These are phyloP conservation scores for Nycticorax nycticorax DNA, from an alignment of 2,113 vertebrate species.

Conservation along the genomic window DNA sequence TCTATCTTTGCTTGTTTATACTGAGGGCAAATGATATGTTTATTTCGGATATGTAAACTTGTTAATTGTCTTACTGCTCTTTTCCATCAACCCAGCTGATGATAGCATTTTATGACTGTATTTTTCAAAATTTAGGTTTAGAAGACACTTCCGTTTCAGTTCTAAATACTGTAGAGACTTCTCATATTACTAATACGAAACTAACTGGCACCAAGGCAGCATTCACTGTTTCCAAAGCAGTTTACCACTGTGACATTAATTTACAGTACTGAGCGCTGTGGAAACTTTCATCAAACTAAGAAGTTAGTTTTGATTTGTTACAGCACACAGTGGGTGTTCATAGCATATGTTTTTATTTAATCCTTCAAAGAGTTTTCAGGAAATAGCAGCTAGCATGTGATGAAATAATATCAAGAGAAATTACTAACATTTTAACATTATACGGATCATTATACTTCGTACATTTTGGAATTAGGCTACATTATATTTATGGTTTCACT, in stretches of 20 bases:
- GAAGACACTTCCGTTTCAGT: neutral
- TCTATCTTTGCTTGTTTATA: constrained; percentile 41
- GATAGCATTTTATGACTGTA: constrained; percentile 14
- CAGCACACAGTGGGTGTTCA: constrained; percentile 47
- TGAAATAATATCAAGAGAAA: constrained; percentile 47
- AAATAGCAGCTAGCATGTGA: constrained; percentile 53
- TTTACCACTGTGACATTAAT: constrained; percentile 24
- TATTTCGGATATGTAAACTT: constrained; percentile 38
- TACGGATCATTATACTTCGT: neutral
- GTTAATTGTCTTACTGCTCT: constrained; percentile 33
- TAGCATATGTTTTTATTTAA: constrained; percentile 52
- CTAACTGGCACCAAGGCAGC: neutral
- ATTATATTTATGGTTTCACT: constrained; percentile 30
- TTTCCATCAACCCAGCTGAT: constrained; percentile 46
- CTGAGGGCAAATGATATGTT: constrained; percentile 18
- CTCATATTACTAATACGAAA: constrained; percentile 47
- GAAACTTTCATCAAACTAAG: constrained; percentile 55
- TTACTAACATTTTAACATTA: constrained; percentile 45
- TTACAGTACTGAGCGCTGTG: constrained; percentile 7
- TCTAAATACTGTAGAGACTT: constrained; percentile 35
- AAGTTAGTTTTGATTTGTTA: constrained; percentile 51
- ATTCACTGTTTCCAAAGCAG: constrained; percentile 43
- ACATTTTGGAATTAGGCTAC: constrained; percentile 7
- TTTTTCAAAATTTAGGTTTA: constrained; percentile 28
- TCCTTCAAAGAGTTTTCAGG: constrained; percentile 54